These are phyloP conservation scores for Thunnus albacares DNA, from an alignment of 2,797 vertebrate species.

Conservation along the genomic window DNA sequence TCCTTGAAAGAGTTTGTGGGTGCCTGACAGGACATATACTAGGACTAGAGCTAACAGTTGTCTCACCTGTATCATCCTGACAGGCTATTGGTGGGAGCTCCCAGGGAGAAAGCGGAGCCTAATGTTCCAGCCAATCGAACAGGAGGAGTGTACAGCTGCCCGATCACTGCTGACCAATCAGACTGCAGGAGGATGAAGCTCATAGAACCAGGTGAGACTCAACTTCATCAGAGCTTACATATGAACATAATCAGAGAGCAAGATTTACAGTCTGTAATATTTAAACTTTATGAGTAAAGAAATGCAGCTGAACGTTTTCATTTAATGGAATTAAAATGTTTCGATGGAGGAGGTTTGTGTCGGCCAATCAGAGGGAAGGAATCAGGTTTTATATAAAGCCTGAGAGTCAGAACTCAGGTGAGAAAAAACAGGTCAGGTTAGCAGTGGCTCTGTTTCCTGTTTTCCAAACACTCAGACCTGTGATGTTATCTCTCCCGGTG, in stretches of 20 bases:
- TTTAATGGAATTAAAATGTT: too few species aligned
- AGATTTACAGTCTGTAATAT: too few species aligned
- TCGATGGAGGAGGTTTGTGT: neutral
- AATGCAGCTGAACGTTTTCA: too few species aligned
- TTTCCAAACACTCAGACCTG: neutral
- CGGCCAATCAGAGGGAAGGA: neutral
- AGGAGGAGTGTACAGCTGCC: constrained; percentile 92
- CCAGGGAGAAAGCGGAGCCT: constrained; percentile 83
- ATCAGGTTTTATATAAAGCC: neutral
- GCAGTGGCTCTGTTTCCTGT: too few species aligned
- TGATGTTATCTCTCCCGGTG: constrained; percentile 52
- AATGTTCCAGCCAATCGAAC: constrained; percentile 85
- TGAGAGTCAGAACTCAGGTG: neutral
- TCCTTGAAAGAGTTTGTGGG: too few species aligned
- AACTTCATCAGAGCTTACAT: neutral
- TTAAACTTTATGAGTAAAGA: too few species aligned
- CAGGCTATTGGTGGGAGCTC: constrained; percentile 93
- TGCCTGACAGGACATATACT: too few species aligned
- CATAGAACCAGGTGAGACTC: constrained; percentile 83
- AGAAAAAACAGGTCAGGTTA: too few species aligned
- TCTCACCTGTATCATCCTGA: neutral
- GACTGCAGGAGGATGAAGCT: constrained; percentile 91
- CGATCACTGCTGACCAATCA: constrained; percentile 77
- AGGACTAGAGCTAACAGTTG: neutral
- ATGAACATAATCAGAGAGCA: too few species aligned